Evolutionary conservation across 2,797 vertebrate species (phyloP), one percentile per base, ranked within the genome.

Genomic region (Crenichthys baileyi): DNA sequence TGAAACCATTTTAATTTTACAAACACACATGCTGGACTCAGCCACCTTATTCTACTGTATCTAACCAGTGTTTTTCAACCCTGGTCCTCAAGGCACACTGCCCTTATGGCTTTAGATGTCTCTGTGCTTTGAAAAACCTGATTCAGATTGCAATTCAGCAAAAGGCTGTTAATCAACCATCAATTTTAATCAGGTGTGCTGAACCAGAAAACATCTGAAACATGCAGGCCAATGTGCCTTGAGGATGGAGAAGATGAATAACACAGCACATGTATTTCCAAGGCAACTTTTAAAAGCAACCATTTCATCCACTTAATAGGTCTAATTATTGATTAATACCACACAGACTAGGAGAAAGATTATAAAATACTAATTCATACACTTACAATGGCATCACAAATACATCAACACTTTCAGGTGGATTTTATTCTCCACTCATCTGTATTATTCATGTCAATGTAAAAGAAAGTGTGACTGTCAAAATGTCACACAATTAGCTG

Each of bases 1-100:
- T 79, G 16, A 68, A 85, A 87, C 51, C 7, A 58, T 50, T 87
- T 29, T 36, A 72, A 15, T 81, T 72, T 75, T 74, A 77, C 11
- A 71, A 70, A 84, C 60, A 80, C 73, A 84, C 71, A n/a, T 56
- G 24, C 4, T 48, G 3, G 4, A 56, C 48, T 46, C 80, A 50
- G 50, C 73, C n/a, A 20, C 26, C 20, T 39, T 8, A 41, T 71
- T 39, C 29, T 72, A 36, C 36, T 36, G 36, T 36, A 36, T 36
- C 36, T 36, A 36, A 36, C 36, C 36, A 36, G 36, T 36, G 36
- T 36, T 36, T 36, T 36, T 36, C 36, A 36, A 36, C 36, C 36
- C 36, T 36, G 36, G 36, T 36, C 36, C 36, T 36, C 36, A 36
- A 36, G 36, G 36, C 36, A 36, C 36, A 36, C 36, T 36, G 36